A percentile compares a stretch with the other conserved stretches of the same genome.
Conservation (phyloP, 2,113 vertebrate species). For the Anarhynchus alexandrinus region DNA sequence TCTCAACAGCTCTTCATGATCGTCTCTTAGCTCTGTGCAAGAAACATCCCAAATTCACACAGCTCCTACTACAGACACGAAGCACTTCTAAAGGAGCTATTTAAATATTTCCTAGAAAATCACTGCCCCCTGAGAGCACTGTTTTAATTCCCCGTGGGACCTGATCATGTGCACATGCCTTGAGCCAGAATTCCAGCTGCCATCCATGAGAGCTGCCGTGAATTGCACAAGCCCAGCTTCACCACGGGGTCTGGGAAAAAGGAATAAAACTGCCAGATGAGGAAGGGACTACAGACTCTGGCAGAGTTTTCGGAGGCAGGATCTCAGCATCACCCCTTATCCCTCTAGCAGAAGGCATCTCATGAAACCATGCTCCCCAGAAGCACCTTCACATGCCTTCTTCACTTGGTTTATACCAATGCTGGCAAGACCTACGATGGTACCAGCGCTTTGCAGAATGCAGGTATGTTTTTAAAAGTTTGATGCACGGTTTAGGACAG, state of each 20-base stretch:
- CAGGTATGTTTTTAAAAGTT: background rate
- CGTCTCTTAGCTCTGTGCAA: background rate
- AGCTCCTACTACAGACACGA: background rate
- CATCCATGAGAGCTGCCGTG: no score
- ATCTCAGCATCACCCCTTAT: background rate
- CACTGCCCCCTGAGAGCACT: accelerated
- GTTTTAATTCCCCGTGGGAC: accelerated
- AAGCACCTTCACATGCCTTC: background rate
- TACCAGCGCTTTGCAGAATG: background rate
- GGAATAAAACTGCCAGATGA: background rate
- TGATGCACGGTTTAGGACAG: background rate
- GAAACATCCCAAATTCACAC: background rate
- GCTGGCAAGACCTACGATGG: background rate
- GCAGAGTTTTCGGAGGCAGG: background rate
- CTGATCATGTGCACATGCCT: background rate
- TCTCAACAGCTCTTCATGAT: background rate
- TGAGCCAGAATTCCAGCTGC: background rate
- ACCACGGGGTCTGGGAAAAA: background rate
- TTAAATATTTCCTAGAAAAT: background rate
- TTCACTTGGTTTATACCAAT: background rate
- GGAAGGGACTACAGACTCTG: background rate
- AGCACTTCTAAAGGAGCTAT: background rate
- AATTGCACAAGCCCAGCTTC: background rate
- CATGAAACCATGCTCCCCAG: background rate
- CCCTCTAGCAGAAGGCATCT: background rate